Conservation (phyloP, 2,797 vertebrate genomes). For the Eospalax fontanierii region DNA sequence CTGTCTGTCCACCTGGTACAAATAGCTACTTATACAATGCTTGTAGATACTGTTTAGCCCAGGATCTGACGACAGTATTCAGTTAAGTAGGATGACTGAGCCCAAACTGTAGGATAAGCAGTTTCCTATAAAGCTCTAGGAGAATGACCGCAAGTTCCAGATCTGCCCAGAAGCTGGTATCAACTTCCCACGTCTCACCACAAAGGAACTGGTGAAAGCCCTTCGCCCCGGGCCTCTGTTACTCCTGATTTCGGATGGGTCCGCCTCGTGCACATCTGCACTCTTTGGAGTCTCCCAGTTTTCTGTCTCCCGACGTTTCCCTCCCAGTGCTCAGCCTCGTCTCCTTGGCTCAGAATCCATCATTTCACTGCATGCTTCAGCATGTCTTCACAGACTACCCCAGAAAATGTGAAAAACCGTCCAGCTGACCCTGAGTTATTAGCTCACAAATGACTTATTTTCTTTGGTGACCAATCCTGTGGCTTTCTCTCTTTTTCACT, state of each 20-base stretch:
- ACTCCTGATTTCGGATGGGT: neutral
- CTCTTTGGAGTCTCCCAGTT: neutral
- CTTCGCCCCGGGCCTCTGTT: neutral
- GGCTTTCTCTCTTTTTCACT: neutral
- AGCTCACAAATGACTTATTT: neutral
- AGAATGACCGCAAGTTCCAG: accelerated
- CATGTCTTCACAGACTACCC: neutral
- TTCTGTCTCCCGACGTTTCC: neutral
- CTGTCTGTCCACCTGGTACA: neutral
- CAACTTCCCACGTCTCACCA: neutral
- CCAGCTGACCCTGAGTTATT: neutral
- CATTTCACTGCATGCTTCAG: neutral
- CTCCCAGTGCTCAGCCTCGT: neutral
- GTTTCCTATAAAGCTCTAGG: neutral
- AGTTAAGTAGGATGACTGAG: neutral
- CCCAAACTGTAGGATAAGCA: neutral
- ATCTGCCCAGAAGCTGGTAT: neutral
- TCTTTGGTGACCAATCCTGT: neutral
- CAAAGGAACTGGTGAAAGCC: neutral
- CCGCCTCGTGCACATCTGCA: neutral
- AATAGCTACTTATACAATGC: neutral
- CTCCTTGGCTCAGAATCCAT: neutral
- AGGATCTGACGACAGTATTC: neutral
- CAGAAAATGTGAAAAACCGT: neutral
- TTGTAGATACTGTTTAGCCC: neutral